These are phyloP conservation scores for Acestrorhynchus altus DNA, from an alignment of 2,797 vertebrate genomes.

Conservation along the genomic window DNA sequence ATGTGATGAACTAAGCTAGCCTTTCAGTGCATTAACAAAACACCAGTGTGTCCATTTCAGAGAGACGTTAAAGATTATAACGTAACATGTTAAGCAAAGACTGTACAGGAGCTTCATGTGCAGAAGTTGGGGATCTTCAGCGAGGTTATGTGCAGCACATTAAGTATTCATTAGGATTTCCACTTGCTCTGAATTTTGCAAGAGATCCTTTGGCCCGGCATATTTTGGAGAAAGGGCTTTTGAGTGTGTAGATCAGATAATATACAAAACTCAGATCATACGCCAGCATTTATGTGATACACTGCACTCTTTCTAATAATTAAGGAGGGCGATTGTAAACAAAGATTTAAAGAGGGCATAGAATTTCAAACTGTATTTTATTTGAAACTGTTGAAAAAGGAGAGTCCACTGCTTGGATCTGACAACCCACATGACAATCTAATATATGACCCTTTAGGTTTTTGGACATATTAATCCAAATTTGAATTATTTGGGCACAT, in stretches of 20 bases:
- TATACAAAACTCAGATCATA: background rate
- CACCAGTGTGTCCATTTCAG: slow-evolving; percentile 12
- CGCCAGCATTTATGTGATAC: background rate
- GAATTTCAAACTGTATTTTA: no score
- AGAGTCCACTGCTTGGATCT: no score
- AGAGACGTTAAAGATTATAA: background rate
- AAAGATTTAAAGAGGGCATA: background rate
- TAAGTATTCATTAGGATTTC: background rate
- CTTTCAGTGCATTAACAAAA: background rate
- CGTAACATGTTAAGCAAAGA: background rate
- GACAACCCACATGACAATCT: no score
- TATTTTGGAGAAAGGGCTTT: background rate
- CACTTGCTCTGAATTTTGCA: background rate
- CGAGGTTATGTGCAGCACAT: background rate
- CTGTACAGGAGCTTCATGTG: background rate
- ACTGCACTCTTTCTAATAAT: background rate
- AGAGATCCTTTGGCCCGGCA: no score
- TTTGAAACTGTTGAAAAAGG: no score
- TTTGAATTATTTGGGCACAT: no score
- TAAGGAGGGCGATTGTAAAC: background rate
- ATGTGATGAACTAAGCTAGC: slow-evolving; percentile 14
- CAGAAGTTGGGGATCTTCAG: background rate
- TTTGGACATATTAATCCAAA: no score
- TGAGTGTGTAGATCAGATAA: background rate
- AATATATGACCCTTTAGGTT: no score